Evolutionary conservation across 2,888 invertebrate genomes (phyloP), one percentile per base, ranked within the genome.

Genomic region (Melolontha melolontha): DNA sequence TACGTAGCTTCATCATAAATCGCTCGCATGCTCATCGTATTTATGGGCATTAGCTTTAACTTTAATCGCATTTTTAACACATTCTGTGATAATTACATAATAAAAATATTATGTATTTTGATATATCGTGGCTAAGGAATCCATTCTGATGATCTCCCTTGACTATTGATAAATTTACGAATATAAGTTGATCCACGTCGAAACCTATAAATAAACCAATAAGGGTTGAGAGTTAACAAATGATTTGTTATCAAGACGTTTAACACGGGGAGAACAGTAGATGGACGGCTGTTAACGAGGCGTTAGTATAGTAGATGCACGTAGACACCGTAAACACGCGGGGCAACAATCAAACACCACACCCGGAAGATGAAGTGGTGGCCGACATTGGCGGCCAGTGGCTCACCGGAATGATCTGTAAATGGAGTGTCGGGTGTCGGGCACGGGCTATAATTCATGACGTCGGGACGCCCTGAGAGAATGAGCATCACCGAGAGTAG

Each of bases 321-420:
- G 12, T 29, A 44, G 59, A 11, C 54, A 12, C 34, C 14, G 16
- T 16, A 16, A 17, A 47, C 47, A 17, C 44, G n/a, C 8, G 44
- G 59, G 22, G 57, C 42, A 76, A 73, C 74, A 54, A 27, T 16
- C 44, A 34, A 42, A 44, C 44, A 59, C 42, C 59, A 12, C 44
- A 40, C 44, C 75, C 77, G 79, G 79, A 81, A 81, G 74, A 75
- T 75, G 73, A 73, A 75, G 74, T 73, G 73, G 73, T 71, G 72
- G 72, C 44, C 59, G 27, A 42, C 44, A 44, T 44, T 59, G 71
- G 71, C 71, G 72, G 72, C 66, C 71, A 71, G 73, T 72, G 72
- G 73, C 71, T 84, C 84, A 84, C 84, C 85, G 83, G 85, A 86
- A 86, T 86, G 85, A 85, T 86, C 86, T 86, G 85, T 85, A 85